Conservation (phyloP, 2,888 invertebrate genomes). For the Taphrorychus bicolor region DNA sequence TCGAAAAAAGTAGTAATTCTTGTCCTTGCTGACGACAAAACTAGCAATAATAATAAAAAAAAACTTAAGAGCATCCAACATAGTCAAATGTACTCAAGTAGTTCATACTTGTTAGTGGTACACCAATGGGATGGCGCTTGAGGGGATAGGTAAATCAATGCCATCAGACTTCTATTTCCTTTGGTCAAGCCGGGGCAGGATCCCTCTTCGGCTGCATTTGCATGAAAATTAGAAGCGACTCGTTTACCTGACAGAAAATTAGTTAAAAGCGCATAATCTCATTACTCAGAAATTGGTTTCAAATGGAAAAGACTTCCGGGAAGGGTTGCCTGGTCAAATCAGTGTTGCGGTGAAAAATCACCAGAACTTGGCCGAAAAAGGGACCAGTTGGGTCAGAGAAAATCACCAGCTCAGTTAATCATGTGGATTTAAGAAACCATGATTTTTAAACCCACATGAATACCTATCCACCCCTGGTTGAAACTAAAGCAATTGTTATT, state of each 20-base stretch:
- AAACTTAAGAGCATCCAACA: too few species aligned
- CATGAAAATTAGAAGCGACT: constrained; percentile 47
- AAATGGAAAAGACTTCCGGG: constrained; percentile 40
- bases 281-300: constrained; percentile 42
- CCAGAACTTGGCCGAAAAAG: too few species aligned
- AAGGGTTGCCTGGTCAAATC: constrained; percentile 10
- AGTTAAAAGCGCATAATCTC: constrained; percentile 41
- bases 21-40: too few species aligned
- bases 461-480: too few species aligned
- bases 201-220: constrained; percentile 45
- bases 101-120: neutral
- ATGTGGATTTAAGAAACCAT: too few species aligned
- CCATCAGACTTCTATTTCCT: constrained; percentile 50
- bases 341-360: too few species aligned
- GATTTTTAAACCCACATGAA: too few species aligned
- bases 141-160: constrained; percentile 43
- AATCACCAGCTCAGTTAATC: too few species aligned
- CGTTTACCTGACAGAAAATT: constrained; percentile 42
- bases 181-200: constrained; percentile 37
- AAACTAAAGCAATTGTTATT: too few species aligned
- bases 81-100: too few species aligned
- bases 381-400: too few species aligned
- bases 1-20: neutral
- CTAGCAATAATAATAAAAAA: too few species aligned
- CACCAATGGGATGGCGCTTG: constrained; percentile 12